Evolutionary conservation across 1,140 invertebrate genomes (phyloP), one percentile per base, ranked within the genome.

Genomic region (Drosophila sucinea): DNA sequence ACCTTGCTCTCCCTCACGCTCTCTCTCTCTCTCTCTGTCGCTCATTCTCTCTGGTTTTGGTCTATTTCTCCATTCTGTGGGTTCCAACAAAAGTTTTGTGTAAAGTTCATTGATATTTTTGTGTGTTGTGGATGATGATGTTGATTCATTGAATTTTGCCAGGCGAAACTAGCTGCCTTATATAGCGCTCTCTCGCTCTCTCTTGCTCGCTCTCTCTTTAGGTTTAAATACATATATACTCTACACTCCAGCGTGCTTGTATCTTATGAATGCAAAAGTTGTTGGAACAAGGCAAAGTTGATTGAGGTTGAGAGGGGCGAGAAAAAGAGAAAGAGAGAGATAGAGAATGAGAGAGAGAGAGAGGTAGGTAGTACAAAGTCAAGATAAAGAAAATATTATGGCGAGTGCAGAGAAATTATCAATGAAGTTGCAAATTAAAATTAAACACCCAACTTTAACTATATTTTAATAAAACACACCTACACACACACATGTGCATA

Each of bases 51-150:
- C 47, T 27, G 3, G 23, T 54, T 44, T 61, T 32, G 25, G 61
- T 44, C 67, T 71, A 44, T 61, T 68, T 69, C 81, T 78, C 70
- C 78, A 69, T 67, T 69, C 61, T 71, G 68, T 67, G 70, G 62
- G 70, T 70, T 84, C 67, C 67, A 51, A 72, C 71, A 81, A 81
- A 40, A 75, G 73, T 75, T 85, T 89, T 79, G 72, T 85, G 73
- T 90, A 91, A 86, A 87, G 89, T 91, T 91, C 89, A 91, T 91
- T 91, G 89, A 91, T 91, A 91, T 90, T 89, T 90, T 87, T 77
- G 68, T 85, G 83, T 79, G 73, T 66, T 76, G 63, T 70, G 63
- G 72, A 56, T 73, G 72, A 63, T 79, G 76, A 87, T 90, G 81
- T 83, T 90, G 89, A 91, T 91, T 91, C 89, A 91, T 91, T 90